A percentile compares a stretch with the other conserved stretches of the same genome.
phyloP scores from a whole-genome alignment of 2,888 invertebrate species.

The Drosophila barbarae region DNA sequence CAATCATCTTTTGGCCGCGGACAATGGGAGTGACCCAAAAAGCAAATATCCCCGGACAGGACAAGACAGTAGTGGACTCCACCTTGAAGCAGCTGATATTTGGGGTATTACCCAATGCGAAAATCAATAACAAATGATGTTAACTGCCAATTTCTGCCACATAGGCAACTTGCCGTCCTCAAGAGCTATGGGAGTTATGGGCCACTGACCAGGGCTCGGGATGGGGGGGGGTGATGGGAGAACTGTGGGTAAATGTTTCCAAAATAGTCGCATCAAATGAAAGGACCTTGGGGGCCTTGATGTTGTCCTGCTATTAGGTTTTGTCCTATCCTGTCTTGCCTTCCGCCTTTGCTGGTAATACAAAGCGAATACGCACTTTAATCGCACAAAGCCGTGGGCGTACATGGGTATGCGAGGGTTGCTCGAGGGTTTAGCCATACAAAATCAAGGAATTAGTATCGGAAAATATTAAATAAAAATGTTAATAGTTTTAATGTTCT shows the following conservation, averaged over 20 bases:
- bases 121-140: conserved; percentile 74
- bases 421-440: background rate
- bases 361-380: conserved; percentile 52
- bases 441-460: background rate
- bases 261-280: conserved; percentile 54
- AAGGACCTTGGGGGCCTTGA: conserved; percentile 46
- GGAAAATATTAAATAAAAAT: background rate
- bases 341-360: conserved; percentile 30
- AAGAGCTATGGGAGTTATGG: conserved; percentile 12
- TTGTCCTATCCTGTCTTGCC: conserved; percentile 28
- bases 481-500: background rate
- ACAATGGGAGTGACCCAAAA: conserved; percentile 63
- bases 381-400: conserved; percentile 51
- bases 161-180: conserved; percentile 43
- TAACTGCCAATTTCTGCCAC: conserved; percentile 68
- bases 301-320: conserved; percentile 33
- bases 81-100: conserved; percentile 33
- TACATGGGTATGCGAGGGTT: conserved; percentile 45
- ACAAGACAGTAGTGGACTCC: conserved; percentile 4
- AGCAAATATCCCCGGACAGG: conserved; percentile 33
- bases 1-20: conserved; percentile 61
- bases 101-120: conserved; percentile 37
- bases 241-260: conserved; percentile 22
- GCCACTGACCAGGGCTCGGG: background rate
- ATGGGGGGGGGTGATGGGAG: too few relatives aligned